Evolutionary conservation across 2,888 invertebrate species (phyloP), one percentile per base, ranked within the genome.

Genomic region (Syritta pipiens): DNA sequence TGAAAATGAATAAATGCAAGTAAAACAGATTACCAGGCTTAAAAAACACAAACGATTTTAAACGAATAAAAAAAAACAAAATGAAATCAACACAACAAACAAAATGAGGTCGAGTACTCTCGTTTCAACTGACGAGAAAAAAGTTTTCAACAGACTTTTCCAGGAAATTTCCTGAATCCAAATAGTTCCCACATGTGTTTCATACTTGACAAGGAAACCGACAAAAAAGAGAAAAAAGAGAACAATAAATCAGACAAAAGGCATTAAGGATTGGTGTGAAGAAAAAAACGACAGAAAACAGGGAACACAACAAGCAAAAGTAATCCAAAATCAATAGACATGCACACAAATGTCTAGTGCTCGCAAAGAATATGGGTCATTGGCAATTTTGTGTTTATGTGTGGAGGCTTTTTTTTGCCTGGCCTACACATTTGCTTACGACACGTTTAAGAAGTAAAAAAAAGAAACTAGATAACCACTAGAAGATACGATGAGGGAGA

Each of bases 261-360:
- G 67, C 24, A 75, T 67, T 46, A 67, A 46, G 44, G 53, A 37
- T 51, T 62, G 46, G n/a, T n/a, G 9, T 10, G 24, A 20, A 44
- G 17, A 55, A 30, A 30, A 44, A 28, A 14, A 1, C 20, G 6
- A 32, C 28, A 49, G 37, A 44, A 40, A 44, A 51, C 49, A 9
- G 48, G 20, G 22, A 22, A 28, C 28, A 32, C 40, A 44, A 26
- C 57, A 44, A 51, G 35, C 46, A 44, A 49, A 42, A 74, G 12
- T 74, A 67, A 74, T 65, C 59, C 59, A 44, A 65, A 74, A 74
- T 74, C 74, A 65, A 74, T 74, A 74, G 12, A 12, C 20, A 40
- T n/a, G n/a, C n/a, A 17, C 37, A 37, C 10, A 10, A 40, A n/a
- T 30, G 40, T 63, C 55, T 32, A 60, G 51, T 22, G 10, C 24